Evolutionary conservation across 2,113 vertebrate genomes (phyloP).

Genomic region (Chaenogobius annularis): DNA sequence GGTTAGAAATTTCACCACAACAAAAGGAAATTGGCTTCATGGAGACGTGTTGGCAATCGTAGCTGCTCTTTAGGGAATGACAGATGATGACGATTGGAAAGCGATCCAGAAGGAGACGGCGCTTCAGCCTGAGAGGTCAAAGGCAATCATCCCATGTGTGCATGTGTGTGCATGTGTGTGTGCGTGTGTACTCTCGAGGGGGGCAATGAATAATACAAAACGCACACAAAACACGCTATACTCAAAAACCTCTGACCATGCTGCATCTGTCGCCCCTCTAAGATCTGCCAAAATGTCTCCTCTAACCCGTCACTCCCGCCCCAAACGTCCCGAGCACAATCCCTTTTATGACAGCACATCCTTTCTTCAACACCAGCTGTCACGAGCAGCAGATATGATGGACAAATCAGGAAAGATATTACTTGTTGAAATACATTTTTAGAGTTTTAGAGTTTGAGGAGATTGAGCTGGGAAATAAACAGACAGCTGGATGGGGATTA

Average conservation of each 20-base stretch:
- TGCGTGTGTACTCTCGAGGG: slow-evolving; percentile 45
- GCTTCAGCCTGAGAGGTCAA: slow-evolving; percentile 70
- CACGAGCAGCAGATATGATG: slow-evolving; percentile 41
- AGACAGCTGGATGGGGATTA: slow-evolving; percentile 54
- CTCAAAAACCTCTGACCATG: slow-evolving; percentile 46
- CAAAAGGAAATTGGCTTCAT: slow-evolving; percentile 51
- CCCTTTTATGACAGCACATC: slow-evolving; percentile 46
- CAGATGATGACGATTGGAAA: slow-evolving; percentile 73
- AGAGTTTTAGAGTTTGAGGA: slow-evolving; percentile 29
- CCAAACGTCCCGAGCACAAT: slow-evolving; percentile 35
- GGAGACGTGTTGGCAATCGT: slow-evolving; percentile 32
- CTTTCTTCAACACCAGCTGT: slow-evolving; percentile 65
- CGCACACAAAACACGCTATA: slow-evolving; percentile 39
- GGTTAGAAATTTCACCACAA: slow-evolving; percentile 57
- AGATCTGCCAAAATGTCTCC: slow-evolving; percentile 58
- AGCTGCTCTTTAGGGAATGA: slow-evolving; percentile 59
- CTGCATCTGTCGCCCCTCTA: slow-evolving; percentile 57
- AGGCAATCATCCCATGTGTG: slow-evolving; percentile 63
- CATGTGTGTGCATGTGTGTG: slow-evolving; percentile 28
- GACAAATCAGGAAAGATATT: slow-evolving; percentile 48
- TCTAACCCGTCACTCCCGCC: slow-evolving; percentile 13
- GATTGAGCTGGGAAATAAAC: slow-evolving; percentile 32
- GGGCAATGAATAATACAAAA: slow-evolving; percentile 52
- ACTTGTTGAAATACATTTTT: slow-evolving; percentile 36
- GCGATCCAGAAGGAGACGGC: slow-evolving; percentile 67